Evolutionary conservation across 2,113 vertebrate species (phyloP), one percentile per base, ranked within the genome.

Genomic region (Probosciger aterrimus): DNA sequence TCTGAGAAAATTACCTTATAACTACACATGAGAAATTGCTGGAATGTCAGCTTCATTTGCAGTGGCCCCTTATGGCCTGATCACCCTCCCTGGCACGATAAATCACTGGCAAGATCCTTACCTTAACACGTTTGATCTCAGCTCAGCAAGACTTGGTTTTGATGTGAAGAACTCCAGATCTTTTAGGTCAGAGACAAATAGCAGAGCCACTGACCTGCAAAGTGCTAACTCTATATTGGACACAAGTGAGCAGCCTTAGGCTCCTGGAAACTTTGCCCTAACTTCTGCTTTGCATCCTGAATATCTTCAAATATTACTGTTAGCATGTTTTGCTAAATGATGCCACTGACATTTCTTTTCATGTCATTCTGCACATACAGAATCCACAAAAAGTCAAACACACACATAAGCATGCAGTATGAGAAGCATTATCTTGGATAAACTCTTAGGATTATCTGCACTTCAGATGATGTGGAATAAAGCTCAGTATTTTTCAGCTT

Each of bases 91-190:
- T 97, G 95, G 98, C 98, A 98, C 98, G 98, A 99, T 99, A 99
- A 99, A 99, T 99, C 99, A 99, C 98, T 96, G 96, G 98, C 97
- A 97, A 98, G 98, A 98, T 98, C 98, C 98, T 98, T 98, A 99
- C 99, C 98, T 98, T 98, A 97, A 96, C 97, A 97, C 97, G 98
- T 99, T 99, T 99, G 99, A 99, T 99, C 98, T 99, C 97, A 98
- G 98, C 98, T 97, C 98, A 98, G 98, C 98, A 98, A 99, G 98
- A 98, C 98, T 98, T 97, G 98, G 98, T 99, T 99, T 99, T 99
- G 99, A 99, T 99, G 99, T 99, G 98, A 99, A 99, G 98, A 99
- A 99, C 98, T 99, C 98, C 99, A 99, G 99, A 99, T 98, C 98
- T 98, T 97, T 97, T 98, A 98, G 99, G 98, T 99, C 99, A 99